Conservation (phyloP, 1,140 invertebrate genomes). For the Polyergus mexicanus region DNA sequence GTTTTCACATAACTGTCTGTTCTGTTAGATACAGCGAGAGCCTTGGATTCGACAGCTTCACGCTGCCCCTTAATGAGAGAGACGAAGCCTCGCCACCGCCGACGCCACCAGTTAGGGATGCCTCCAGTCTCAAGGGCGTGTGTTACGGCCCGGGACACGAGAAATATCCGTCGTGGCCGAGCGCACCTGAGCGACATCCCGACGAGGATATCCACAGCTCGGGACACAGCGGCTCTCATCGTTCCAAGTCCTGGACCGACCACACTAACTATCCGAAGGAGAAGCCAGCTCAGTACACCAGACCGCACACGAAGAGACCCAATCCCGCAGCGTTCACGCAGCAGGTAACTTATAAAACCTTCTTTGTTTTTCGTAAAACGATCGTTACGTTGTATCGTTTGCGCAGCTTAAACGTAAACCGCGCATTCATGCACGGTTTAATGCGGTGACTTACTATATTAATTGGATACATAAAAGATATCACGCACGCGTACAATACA, state of each 20-base stretch:
- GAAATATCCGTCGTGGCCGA: conserved; percentile 93
- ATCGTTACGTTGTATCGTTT: background rate
- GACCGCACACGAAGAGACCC: conserved; percentile 90
- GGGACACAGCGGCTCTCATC: conserved; percentile 86
- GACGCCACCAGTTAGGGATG: conserved; percentile 90
- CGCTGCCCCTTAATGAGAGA: conserved; percentile 84
- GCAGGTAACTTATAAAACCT: conserved; percentile 85
- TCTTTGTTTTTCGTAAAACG: conserved; percentile 31
- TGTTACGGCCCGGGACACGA: conserved; percentile 92
- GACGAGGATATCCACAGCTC: conserved; percentile 86
- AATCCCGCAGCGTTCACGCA: conserved; percentile 90
- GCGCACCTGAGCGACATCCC: conserved; percentile 81
- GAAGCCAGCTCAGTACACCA: conserved; percentile 89
- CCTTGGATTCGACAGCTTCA: conserved; percentile 85
- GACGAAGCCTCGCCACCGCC: conserved; percentile 87
- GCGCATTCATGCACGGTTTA: conserved; percentile 4
- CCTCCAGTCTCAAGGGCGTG: conserved; percentile 90
- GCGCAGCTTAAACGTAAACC: background rate
- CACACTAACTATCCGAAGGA: conserved; percentile 92
- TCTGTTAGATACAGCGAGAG: conserved; percentile 84
- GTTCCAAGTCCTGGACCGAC: conserved; percentile 92
- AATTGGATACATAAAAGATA: conserved; percentile 43
- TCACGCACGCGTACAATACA: background rate
- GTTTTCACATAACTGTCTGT: conserved; percentile 34
- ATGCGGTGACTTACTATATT: conserved; percentile 46